These are phyloP conservation scores for Dascyllus trimaculatus DNA, from an alignment of 2,113 vertebrate species.

Conservation along the genomic window DNA sequence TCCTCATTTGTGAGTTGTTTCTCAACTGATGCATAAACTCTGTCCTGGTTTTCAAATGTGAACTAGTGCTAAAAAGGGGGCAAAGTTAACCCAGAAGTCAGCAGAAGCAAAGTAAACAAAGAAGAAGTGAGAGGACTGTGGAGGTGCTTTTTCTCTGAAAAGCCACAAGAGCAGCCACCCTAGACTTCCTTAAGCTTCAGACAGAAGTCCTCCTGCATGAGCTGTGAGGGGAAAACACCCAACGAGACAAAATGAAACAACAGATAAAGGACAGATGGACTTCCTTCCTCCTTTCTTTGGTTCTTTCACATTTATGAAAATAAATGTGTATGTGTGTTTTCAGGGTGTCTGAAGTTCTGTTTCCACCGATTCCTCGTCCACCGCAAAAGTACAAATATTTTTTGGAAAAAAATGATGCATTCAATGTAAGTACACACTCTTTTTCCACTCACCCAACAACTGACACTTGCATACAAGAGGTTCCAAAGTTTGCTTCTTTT, in stretches of 20 bases:
- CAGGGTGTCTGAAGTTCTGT: slow-evolving; percentile 66
- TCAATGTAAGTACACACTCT: slow-evolving; percentile 47
- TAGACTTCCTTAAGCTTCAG: background rate
- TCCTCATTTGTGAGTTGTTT: background rate
- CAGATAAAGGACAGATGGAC: background rate
- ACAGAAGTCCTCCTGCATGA: background rate
- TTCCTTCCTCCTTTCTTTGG: background rate
- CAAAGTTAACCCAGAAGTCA: background rate
- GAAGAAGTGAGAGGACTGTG: slow-evolving; percentile 23
- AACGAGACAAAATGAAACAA: background rate
- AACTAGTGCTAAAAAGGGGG: background rate
- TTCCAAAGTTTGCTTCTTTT: background rate
- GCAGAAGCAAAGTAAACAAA: background rate
- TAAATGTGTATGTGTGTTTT: slow-evolving; percentile 37
- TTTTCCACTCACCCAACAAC: background rate
- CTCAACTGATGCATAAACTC: background rate
- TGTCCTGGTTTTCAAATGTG: background rate
- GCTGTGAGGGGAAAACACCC: background rate
- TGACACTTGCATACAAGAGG: background rate
- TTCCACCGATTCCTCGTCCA: slow-evolving; percentile 72
- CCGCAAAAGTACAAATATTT: slow-evolving; percentile 65
- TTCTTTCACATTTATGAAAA: background rate
- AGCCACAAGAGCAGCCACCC: background rate
- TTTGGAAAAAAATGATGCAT: slow-evolving; percentile 58
- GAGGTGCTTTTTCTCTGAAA: background rate